These are phyloP conservation scores for Megastigmus dorsalis DNA, from an alignment of 2,888 invertebrate genomes.

Conservation along the genomic window DNA sequence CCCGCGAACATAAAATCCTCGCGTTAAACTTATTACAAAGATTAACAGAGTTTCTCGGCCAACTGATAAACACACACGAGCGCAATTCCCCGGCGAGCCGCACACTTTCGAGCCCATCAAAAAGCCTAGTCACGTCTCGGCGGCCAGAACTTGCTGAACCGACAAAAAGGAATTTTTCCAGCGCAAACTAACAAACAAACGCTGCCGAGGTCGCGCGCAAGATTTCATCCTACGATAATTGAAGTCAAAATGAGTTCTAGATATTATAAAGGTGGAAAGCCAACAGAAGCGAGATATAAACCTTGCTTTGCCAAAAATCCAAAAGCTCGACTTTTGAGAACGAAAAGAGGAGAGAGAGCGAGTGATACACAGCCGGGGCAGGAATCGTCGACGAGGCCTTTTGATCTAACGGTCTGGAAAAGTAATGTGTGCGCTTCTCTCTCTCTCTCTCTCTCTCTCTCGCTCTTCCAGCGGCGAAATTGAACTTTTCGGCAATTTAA, in stretches of 20 bases:
- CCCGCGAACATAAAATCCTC: too few relatives aligned
- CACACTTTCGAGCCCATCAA: too few relatives aligned
- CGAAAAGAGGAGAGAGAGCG: neutral
- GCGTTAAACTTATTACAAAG: too few relatives aligned
- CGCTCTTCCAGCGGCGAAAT: constrained; percentile 50
- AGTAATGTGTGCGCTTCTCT: constrained; percentile 47
- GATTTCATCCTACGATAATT: constrained; percentile 32
- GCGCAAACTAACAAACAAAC: neutral
- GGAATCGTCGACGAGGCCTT: constrained; percentile 41
- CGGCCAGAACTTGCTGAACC: too few relatives aligned
- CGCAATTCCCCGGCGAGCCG: too few relatives aligned
- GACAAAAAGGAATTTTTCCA: constrained; percentile 15
- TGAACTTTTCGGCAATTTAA: constrained; percentile 53
- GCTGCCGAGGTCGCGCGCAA: neutral
- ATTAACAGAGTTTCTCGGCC: too few relatives aligned
- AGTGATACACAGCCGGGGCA: constrained; percentile 9
- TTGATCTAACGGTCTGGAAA: constrained; percentile 43
- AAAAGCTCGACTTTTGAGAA: neutral
- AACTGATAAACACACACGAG: too few relatives aligned
- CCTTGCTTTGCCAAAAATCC: neutral
- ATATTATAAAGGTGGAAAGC: neutral
- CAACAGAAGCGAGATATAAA: neutral
- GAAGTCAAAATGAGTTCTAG: constrained; percentile 11
- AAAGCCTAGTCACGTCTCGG: constrained; percentile 28
- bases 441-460: too few relatives aligned